Percentiles rank a stretch among this genome's conserved stretches.
Conservation (phyloP, 2,888 invertebrate genomes). For the Ypsolopha scabrella region DNA sequence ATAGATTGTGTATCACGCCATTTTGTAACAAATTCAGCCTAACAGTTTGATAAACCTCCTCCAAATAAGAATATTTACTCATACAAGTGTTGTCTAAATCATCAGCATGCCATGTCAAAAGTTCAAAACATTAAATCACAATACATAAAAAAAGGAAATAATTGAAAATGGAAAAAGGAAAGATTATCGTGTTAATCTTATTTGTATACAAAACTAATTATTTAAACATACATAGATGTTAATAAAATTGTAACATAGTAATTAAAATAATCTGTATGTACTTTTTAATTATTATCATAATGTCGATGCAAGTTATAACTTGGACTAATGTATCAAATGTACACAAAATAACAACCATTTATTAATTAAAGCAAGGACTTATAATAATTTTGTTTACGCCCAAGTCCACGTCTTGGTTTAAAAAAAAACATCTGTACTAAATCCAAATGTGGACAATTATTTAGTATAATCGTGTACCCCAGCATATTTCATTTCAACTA, state of each 20-base stretch:
- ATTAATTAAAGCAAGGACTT: not conserved
- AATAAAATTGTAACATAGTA: conserved; percentile 36
- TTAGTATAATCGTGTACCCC: no score
- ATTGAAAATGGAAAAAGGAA: conserved; percentile 3
- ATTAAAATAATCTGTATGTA: conserved; percentile 64
- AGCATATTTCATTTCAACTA: not conserved
- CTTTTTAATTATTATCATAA: conserved; percentile 57
- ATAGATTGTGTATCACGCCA: conserved; percentile 22
- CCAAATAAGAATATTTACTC: not conserved
- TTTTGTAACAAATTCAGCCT: not conserved
- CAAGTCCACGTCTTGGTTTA: conserved; percentile 7
- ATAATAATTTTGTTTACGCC: not conserved
- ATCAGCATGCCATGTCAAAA: not conserved
- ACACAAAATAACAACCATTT: conserved; percentile 36
- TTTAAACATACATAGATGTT: conserved; percentile 47
- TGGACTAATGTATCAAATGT: conserved; percentile 54
- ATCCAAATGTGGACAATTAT: not conserved
- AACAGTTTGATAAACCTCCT: no score
- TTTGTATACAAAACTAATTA: conserved; percentile 38
- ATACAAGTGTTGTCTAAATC: not conserved
- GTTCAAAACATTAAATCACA: not conserved
- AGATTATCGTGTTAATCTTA: conserved; percentile 7
- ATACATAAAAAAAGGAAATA: conserved; percentile 1
- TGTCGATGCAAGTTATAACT: conserved; percentile 50
- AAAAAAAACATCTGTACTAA: conserved; percentile 6